phyloP scores from a whole-genome alignment of 2,888 invertebrate genomes.

The Drosophila ezoana region DNA sequence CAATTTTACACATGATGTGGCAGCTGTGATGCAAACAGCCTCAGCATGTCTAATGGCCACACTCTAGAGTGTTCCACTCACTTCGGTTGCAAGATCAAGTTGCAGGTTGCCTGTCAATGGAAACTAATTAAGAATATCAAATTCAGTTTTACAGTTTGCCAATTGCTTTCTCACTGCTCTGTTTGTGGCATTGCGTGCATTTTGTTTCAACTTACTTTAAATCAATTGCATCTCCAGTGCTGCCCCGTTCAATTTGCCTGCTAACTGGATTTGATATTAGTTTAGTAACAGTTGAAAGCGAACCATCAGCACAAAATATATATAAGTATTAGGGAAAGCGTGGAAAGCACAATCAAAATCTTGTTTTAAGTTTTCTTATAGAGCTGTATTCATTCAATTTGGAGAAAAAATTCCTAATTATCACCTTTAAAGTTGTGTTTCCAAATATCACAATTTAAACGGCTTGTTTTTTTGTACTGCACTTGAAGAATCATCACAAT shows the following conservation, averaged over 20 bases:
- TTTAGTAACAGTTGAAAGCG: constrained; percentile 6
- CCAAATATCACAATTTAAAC: background rate
- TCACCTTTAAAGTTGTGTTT: background rate
- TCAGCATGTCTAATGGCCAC: constrained; percentile 36
- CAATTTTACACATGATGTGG: constrained; percentile 58
- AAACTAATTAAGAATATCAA: constrained; percentile 49
- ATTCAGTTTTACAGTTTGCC: constrained; percentile 19
- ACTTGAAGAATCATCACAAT: too few relatives aligned
- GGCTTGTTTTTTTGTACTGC: too few relatives aligned
- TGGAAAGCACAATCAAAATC: background rate
- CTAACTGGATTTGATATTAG: constrained; percentile 17
- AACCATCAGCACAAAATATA: constrained; percentile 7
- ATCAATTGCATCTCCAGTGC: constrained; percentile 24
- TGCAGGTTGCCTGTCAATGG: constrained; percentile 23
- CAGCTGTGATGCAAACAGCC: constrained; percentile 29
- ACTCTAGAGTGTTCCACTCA: constrained; percentile 2
- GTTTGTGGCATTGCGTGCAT: constrained; percentile 13
- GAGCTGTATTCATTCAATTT: too few relatives aligned
- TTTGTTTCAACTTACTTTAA: constrained; percentile 32
- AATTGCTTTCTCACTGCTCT: constrained; percentile 10
- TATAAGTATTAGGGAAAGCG: background rate
- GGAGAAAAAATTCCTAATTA: background rate
- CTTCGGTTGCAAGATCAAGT: background rate
- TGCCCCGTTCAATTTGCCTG: constrained; percentile 10
- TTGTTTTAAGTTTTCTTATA: too few relatives aligned